Evolutionary conservation across 2,113 vertebrate species (phyloP).

Genomic region (Austrofundulus limnaeus): DNA sequence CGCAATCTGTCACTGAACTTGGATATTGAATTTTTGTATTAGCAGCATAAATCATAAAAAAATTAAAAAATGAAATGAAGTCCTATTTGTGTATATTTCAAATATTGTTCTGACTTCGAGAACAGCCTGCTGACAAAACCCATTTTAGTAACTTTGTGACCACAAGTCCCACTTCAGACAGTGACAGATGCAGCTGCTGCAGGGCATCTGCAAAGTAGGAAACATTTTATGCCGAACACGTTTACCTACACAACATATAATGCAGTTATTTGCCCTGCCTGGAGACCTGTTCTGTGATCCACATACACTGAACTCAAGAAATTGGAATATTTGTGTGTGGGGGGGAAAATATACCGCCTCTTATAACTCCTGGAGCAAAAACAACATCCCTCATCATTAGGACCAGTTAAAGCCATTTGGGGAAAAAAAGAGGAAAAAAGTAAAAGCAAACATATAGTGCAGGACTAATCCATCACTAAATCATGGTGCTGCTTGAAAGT

Average conservation of each 20-base stretch:
- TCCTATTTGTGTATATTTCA: neutral
- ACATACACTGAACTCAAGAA: neutral
- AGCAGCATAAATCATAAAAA: neutral
- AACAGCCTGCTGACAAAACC: too few relatives aligned
- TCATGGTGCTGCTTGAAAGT: neutral
- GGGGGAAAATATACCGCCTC: neutral
- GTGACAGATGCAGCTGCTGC: neutral
- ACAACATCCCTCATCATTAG: neutral
- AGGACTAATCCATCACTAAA: neutral
- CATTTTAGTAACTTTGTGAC: neutral
- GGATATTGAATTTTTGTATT: neutral
- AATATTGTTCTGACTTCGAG: too few relatives aligned
- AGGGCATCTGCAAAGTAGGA: conserved; percentile 11
- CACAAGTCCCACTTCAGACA: neutral
- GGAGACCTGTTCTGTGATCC: conserved; percentile 4
- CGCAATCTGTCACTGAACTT: neutral
- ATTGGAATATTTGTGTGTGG: neutral
- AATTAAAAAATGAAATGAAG: neutral
- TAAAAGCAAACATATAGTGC: neutral
- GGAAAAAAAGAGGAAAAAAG: neutral
- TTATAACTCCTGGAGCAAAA: conserved; percentile 5
- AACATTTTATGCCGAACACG: neutral
- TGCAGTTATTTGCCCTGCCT: neutral
- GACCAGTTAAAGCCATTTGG: neutral
- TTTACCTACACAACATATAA: neutral